Percentiles rank a stretch among this genome's conserved stretches.
Evolutionary conservation across 2,888 invertebrate genomes (phyloP).

Genomic region (Dioctria rufipes): DNA sequence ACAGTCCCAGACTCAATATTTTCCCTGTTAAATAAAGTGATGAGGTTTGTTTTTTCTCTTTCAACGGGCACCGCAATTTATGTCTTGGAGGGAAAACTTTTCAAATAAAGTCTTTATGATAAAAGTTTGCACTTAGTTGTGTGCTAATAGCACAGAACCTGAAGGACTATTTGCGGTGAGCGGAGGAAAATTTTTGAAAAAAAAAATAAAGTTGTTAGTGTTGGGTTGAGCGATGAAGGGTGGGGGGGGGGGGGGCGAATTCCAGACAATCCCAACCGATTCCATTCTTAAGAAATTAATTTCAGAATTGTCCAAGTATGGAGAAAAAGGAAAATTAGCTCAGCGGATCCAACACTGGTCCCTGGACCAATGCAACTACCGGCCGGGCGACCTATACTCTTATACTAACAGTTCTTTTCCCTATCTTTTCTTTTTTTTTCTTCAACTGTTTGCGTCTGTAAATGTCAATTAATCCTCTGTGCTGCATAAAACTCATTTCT

Average conservation of each 20-base stretch:
- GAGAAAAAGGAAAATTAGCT: neutral
- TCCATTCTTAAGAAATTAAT: conserved; percentile 55
- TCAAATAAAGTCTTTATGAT: conserved; percentile 59
- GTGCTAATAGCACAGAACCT: conserved; percentile 56
- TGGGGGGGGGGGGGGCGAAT: neutral
- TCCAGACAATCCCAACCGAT: neutral
- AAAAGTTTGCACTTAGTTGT: conserved; percentile 59
- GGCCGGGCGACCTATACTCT: too few species aligned
- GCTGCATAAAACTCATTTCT: conserved; percentile 17
- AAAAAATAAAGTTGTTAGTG: too few species aligned
- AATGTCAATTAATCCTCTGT: conserved; percentile 46
- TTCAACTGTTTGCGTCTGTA: conserved; percentile 27
- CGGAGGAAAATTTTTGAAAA: neutral
- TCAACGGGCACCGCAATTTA: conserved; percentile 49
- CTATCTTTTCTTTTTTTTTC: neutral
- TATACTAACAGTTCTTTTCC: too few species aligned
- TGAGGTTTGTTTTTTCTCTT: conserved; percentile 54
- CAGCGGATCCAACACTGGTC: neutral
- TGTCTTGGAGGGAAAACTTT: conserved; percentile 57
- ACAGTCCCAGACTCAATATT: conserved; percentile 55
- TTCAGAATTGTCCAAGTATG: conserved; percentile 45
- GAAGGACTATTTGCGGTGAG: neutral
- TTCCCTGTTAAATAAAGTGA: conserved; percentile 58
- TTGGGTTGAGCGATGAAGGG: neutral
- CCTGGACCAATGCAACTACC: conserved; percentile 24